Conservation (phyloP, 2,797 vertebrate species). For the Pelodytes ibericus region DNA sequence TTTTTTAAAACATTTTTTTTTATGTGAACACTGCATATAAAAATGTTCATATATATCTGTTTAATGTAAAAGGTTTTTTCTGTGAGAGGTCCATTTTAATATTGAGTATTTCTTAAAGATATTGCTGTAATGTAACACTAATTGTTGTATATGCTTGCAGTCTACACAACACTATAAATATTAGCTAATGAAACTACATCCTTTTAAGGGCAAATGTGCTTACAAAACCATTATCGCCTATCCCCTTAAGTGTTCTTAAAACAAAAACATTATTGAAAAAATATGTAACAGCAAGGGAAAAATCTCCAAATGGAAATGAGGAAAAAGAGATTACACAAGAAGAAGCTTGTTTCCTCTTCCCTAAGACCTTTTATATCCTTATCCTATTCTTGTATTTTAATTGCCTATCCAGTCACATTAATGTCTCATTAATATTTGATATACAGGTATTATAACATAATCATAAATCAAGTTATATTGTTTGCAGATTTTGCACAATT, state of each 20-base stretch:
- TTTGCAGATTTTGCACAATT: conserved; percentile 64
- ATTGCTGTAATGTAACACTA: no score
- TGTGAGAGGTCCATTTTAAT: no score
- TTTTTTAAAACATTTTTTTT: no score
- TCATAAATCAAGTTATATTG: conserved; percentile 63
- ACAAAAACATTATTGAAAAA: conserved; percentile 32
- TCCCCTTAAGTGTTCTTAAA: conserved; percentile 12
- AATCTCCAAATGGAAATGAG: conserved; percentile 49
- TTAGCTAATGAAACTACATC: no score
- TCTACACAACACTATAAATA: no score
- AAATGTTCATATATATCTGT: no score
- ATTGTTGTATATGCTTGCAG: no score
- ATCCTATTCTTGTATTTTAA: conserved; percentile 63
- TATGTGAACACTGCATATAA: no score
- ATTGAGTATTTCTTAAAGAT: no score
- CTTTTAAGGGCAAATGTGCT: no score
- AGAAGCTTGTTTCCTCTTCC: conserved; percentile 49
- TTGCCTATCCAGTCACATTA: conserved; percentile 60
- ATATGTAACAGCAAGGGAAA: conserved; percentile 3
- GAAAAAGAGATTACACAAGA: conserved; percentile 53
- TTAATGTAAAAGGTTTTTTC: no score
- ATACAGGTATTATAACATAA: conserved; percentile 57
- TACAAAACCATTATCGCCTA: no score
- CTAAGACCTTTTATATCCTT: conserved; percentile 54
- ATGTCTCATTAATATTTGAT: conserved; percentile 64